Percentiles rank a stretch among this genome's conserved stretches.
phyloP scores from a whole-genome alignment of 2,888 invertebrate species.

The Calephelis perditalis region DNA sequence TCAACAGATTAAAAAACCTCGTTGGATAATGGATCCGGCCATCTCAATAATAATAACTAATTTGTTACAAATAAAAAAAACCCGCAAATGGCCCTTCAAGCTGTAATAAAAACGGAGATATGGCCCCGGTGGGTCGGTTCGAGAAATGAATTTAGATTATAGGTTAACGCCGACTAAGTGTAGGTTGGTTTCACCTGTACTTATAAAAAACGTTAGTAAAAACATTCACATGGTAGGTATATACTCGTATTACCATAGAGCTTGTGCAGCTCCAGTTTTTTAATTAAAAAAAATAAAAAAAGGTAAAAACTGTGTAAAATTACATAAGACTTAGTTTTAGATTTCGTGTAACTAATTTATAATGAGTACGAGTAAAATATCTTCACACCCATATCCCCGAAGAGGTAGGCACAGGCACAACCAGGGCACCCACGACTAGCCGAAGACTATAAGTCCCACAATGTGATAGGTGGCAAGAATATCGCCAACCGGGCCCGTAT shows the following conservation, averaged over 20 bases:
- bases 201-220: constrained; percentile 61
- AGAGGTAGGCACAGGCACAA: too few relatives aligned
- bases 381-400: too few relatives aligned
- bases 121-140: constrained; percentile 70
- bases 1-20: constrained; percentile 35
- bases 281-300: too few relatives aligned
- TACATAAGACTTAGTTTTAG: too few relatives aligned
- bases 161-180: constrained; percentile 76
- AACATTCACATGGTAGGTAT: constrained; percentile 32
- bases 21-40: constrained; percentile 61
- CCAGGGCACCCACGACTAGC: too few relatives aligned
- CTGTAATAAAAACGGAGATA: constrained; percentile 74
- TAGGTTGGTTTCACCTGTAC: constrained; percentile 72
- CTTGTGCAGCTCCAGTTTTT: too few relatives aligned
- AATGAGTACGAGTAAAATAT: too few relatives aligned
- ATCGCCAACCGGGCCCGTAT: too few relatives aligned
- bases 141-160: constrained; percentile 79
- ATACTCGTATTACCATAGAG: constrained; percentile 1
- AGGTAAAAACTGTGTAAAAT: too few relatives aligned
- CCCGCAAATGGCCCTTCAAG: constrained; percentile 72
- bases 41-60: constrained; percentile 70
- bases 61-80: constrained; percentile 72
- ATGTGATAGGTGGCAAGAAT: too few relatives aligned
- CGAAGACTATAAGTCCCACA: too few relatives aligned
- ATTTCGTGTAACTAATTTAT: too few relatives aligned